These are phyloP conservation scores for Crepidodera aurea DNA, from an alignment of 2,888 invertebrate species.

Conservation along the genomic window DNA sequence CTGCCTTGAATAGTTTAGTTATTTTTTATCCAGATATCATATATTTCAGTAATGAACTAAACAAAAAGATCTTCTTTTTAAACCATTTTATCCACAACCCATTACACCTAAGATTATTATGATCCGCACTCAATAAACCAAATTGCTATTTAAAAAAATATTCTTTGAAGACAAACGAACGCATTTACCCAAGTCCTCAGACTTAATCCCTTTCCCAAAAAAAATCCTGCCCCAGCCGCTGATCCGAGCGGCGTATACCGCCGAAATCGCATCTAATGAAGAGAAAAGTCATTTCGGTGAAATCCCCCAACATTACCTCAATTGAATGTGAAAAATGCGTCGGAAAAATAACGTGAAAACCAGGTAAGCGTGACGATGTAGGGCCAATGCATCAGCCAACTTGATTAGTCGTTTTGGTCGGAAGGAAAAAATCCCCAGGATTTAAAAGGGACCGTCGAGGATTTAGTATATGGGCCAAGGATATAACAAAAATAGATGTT, in stretches of 20 bases:
- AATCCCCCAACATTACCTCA: conserved; percentile 26
- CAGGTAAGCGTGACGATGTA: conserved; percentile 25
- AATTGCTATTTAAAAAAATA: not conserved
- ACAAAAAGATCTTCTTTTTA: too few relatives aligned
- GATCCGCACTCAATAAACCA: not conserved
- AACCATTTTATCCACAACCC: too few relatives aligned
- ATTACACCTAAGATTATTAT: not conserved
- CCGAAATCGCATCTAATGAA: conserved; percentile 30
- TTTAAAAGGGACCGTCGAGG: conserved; percentile 20
- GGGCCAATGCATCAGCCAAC: conserved; percentile 31
- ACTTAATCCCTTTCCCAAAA: not conserved
- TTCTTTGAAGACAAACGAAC: not conserved
- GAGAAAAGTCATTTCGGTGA: conserved; percentile 32
- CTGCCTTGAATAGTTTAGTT: too few relatives aligned
- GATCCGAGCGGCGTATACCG: conserved; percentile 4
- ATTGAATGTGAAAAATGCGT: conserved; percentile 34
- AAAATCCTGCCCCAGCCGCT: not conserved
- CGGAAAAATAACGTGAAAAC: conserved; percentile 22
- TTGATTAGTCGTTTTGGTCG: conserved; percentile 37
- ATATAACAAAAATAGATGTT: not conserved
- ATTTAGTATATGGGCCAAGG: not conserved
- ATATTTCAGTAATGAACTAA: too few relatives aligned
- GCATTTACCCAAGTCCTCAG: not conserved
- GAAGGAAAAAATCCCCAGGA: conserved; percentile 24
- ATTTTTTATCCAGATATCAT: too few relatives aligned